These are phyloP conservation scores for Leptobrachium ailaonicum DNA, from an alignment of 2,113 vertebrate genomes.

Conservation along the genomic window DNA sequence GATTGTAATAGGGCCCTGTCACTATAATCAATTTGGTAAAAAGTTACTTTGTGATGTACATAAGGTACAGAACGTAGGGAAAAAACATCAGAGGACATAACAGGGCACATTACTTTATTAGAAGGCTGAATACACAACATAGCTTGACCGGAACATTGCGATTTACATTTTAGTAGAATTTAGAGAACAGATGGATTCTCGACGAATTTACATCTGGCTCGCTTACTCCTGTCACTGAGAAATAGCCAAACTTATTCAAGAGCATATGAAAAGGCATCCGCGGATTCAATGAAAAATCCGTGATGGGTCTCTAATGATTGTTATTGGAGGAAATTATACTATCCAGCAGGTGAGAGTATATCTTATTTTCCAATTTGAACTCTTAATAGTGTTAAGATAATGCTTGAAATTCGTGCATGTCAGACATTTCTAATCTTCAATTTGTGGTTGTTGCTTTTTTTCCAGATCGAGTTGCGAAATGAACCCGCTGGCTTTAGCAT, in stretches of 20 bases:
- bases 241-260: not conserved
- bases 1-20: too few species aligned
- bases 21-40: too few species aligned
- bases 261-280: not conserved
- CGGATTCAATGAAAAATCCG: not conserved
- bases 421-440: too few species aligned
- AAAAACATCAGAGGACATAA: too few species aligned
- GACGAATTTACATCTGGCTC: not conserved
- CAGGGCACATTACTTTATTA: not conserved
- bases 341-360: not conserved
- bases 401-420: not conserved
- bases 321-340: not conserved
- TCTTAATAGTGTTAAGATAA: not conserved
- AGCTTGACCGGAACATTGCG: not conserved
- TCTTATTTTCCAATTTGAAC: not conserved
- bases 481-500: too few species aligned
- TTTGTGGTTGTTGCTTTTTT: too few species aligned
- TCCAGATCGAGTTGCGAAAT: too few species aligned
- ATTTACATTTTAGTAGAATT: slow-evolving; percentile 4
- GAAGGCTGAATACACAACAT: not conserved
- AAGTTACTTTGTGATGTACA: too few species aligned
- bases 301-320: not conserved
- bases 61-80: too few species aligned
- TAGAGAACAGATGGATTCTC: not conserved
- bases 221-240: not conserved